phyloP scores from a whole-genome alignment of 2,113 vertebrate genomes.

The Pedionomus torquatus region DNA sequence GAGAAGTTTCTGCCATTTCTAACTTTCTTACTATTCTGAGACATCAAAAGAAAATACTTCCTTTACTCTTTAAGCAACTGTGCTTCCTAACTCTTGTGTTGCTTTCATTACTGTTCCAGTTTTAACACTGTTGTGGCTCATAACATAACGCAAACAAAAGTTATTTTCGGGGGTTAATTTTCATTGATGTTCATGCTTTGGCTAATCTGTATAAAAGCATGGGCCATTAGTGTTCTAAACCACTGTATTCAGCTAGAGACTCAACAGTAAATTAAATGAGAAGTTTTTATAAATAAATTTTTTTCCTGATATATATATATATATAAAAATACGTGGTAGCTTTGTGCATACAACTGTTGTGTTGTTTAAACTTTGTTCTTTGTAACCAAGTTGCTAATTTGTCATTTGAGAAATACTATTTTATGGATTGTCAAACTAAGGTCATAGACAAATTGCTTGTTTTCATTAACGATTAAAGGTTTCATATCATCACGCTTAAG shows the following conservation, averaged over 20 bases:
- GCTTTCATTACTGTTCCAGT: constrained; percentile 67
- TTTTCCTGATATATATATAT: constrained; percentile 56
- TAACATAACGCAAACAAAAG: constrained; percentile 44
- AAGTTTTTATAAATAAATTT: constrained; percentile 71
- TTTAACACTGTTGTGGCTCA: constrained; percentile 67
- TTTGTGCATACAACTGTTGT: constrained; percentile 68
- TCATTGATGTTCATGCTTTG: constrained; percentile 69
- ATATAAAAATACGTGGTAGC: constrained; percentile 39
- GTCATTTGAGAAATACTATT: constrained; percentile 61
- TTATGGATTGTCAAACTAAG: constrained; percentile 65
- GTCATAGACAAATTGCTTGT: constrained; percentile 59
- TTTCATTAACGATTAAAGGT: constrained; percentile 67
- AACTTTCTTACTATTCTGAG: constrained; percentile 71
- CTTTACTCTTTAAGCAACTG: constrained; percentile 69
- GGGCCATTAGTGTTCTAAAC: constrained; percentile 63
- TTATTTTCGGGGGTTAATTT: constrained; percentile 28
- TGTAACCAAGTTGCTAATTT: constrained; percentile 64
- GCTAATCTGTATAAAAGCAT: constrained; percentile 70
- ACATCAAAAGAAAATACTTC: constrained; percentile 70
- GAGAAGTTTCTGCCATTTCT: constrained; percentile 79
- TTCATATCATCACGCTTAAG: constrained; percentile 40
- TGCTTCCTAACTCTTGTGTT: constrained; percentile 72
- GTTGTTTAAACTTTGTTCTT: constrained; percentile 66
- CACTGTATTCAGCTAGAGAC: constrained; percentile 64
- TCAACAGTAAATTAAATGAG: constrained; percentile 63